Evolutionary conservation across 2,888 invertebrate genomes (phyloP).

Genomic region (Hemaris fuciformis): DNA sequence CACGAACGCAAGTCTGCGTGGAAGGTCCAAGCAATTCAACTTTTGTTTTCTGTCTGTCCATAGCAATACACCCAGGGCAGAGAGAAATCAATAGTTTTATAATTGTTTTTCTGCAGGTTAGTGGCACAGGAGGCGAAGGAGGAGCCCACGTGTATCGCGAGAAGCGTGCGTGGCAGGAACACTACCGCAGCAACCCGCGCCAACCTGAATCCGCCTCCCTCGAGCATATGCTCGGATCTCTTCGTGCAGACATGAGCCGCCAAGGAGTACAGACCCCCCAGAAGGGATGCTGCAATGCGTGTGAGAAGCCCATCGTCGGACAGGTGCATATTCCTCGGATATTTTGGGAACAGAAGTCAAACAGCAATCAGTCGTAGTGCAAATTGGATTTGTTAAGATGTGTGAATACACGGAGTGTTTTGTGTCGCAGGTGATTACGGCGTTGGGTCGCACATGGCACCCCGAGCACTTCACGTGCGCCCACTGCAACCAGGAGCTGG

Average conservation of each 20-base stretch:
- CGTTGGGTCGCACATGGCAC: slow-evolving; percentile 99
- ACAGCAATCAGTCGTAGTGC: neutral
- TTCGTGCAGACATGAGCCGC: slow-evolving; percentile 98
- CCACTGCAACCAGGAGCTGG: slow-evolving; percentile 97
- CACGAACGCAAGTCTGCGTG: neutral
- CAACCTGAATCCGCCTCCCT: slow-evolving; percentile 81
- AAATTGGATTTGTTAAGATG: slow-evolving; percentile 11
- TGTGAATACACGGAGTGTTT: slow-evolving; percentile 37
- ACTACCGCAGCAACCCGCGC: slow-evolving; percentile 78
- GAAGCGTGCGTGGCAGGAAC: slow-evolving; percentile 79
- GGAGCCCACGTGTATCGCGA: slow-evolving; percentile 84
- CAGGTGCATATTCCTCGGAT: slow-evolving; percentile 82
- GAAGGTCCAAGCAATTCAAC: slow-evolving; percentile 9
- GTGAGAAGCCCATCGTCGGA: slow-evolving; percentile 99
- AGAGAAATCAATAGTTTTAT: slow-evolving; percentile 4
- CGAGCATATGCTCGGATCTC: slow-evolving; percentile 94
- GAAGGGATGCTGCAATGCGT: slow-evolving; percentile 99
- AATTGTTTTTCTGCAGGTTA: slow-evolving; percentile 50
- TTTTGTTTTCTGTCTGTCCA: slow-evolving; percentile 23
- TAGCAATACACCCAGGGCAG: neutral
- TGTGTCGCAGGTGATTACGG: slow-evolving; percentile 89
- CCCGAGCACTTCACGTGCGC: slow-evolving; percentile 99
- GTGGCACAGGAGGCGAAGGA: slow-evolving; percentile 68
- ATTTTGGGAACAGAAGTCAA: slow-evolving; percentile 17
- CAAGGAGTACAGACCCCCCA: slow-evolving; percentile 99